Evolutionary conservation across 2,797 vertebrate genomes (phyloP), one percentile per base, ranked within the genome.

Genomic region (Poeciliopsis infans): DNA sequence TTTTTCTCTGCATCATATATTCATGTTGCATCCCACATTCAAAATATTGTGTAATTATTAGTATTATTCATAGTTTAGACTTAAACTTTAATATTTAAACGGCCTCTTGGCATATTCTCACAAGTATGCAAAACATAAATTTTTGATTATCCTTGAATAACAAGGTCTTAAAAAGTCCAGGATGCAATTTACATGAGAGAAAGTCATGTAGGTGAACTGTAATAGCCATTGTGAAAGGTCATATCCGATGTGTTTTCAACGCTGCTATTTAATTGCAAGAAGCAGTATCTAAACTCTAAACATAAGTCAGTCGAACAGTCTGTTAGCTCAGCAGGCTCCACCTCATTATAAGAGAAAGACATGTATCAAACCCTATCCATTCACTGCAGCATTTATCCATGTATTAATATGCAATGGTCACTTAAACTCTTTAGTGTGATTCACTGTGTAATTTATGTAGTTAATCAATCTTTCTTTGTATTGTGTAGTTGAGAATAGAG

Each of bases 241-340:
- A 41, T 23, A 41, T 68, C 23, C 25, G 5, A 25, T 25, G 5
- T 25, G 64, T 68, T 68, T 59, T 68, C 10, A 39, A 36, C 2
- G 7, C 18, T 64, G 16, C 31, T 64, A 59, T 80, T 84, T 71
- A 91, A 85, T 88, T 73, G 91, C 61, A 66, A 36, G 72, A 61
- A 75, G 70, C 39, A 20, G 61, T 74, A n/a, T 83, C 72, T 80
- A 33, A 81, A 71, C 33, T 64, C 31, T 36, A 36, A 64, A 61
- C 59, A 61, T 61, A 33, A 61, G 15, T 66, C 64, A 23, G 20
- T 20, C 2, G 20, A 41, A 43, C 64, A 33, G 25, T 5, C 33
- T 36, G 31, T 18, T 5, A 12, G 39, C 64, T 68, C 39, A 25
- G 39, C 20, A 41, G 31, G 15, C 15, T 36, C 33, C 61, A 36